These are phyloP conservation scores for Smittia sp. DNA, from an alignment of 2,888 invertebrate species.

Conservation along the genomic window DNA sequence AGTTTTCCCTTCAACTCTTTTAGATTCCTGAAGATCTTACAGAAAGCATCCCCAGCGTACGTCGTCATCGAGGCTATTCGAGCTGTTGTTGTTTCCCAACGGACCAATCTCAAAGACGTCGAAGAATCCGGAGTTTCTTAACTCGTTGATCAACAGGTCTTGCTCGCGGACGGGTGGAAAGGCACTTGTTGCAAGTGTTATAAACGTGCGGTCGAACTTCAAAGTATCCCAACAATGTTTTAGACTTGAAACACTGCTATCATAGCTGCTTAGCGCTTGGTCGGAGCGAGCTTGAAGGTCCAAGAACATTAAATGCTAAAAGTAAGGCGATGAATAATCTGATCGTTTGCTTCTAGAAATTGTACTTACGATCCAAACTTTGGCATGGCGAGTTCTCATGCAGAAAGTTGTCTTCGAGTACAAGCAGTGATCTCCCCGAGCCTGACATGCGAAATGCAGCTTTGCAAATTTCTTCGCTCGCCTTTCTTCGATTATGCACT, in stretches of 20 bases:
- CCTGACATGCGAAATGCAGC: conserved; percentile 85
- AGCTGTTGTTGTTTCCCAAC: conserved; percentile 51
- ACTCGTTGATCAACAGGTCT: conserved; percentile 79
- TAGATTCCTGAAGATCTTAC: conserved; percentile 23
- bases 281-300: conserved; percentile 64
- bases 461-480: conserved; percentile 84
- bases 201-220: conserved; percentile 84
- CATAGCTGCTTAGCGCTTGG: conserved; percentile 71
- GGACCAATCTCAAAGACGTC: conserved; percentile 80
- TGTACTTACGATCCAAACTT: conserved; percentile 75
- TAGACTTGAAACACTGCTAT: conserved; percentile 76
- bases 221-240: conserved; percentile 94
- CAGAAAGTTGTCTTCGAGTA: conserved; percentile 77
- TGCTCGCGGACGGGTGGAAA: conserved; percentile 87
- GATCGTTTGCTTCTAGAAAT: no score
- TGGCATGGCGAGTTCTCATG: conserved; percentile 75
- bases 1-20: neutral
- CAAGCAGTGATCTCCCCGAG: conserved; percentile 78
- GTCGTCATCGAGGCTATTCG: conserved; percentile 26
- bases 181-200: conserved; percentile 88
- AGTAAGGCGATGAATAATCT: no score
- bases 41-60: conserved; percentile 31
- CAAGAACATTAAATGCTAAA: conserved; percentile 84
- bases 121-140: conserved; percentile 82
- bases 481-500: conserved; percentile 87